Evolutionary conservation across 2,113 vertebrate species (phyloP).

Genomic region (Dicentrarchus labrax): DNA sequence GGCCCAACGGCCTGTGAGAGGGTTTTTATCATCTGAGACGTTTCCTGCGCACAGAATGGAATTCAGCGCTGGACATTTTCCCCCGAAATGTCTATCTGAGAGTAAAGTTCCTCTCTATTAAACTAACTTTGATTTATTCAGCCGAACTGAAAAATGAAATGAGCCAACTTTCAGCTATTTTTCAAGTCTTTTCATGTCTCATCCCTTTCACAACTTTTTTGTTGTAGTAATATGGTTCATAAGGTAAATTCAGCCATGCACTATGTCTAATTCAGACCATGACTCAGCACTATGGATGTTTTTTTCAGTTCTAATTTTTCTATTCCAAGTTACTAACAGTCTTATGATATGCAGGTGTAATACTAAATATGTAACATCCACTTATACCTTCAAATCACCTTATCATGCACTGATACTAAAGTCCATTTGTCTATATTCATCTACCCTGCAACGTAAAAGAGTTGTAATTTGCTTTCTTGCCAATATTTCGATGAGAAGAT

Average conservation of each 20-base stretch:
- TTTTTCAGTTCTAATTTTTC: neutral
- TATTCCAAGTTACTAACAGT: neutral
- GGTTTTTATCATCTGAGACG: slow-evolving; percentile 62
- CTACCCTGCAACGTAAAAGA: neutral
- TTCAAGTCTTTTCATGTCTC: slow-evolving; percentile 41
- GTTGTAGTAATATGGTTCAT: slow-evolving; percentile 20
- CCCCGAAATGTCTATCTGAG: slow-evolving; percentile 44
- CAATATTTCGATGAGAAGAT: neutral
- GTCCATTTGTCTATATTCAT: neutral
- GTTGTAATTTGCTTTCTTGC: neutral
- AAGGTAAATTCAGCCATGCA: neutral
- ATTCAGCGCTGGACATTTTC: slow-evolving; percentile 47
- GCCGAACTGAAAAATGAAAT: slow-evolving; percentile 49
- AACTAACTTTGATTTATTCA: slow-evolving; percentile 65
- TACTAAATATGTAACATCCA: neutral
- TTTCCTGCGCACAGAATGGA: slow-evolving; percentile 52
- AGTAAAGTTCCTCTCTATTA: slow-evolving; percentile 66
- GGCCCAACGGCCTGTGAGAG: slow-evolving; percentile 35
- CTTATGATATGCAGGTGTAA: neutral
- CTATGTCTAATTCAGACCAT: slow-evolving; percentile 21
- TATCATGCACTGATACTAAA: neutral
- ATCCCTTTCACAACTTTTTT: slow-evolving; percentile 19
- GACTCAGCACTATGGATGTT: neutral
- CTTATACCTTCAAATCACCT: neutral
- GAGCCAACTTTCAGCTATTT: slow-evolving; percentile 46